phyloP scores from a whole-genome alignment of 2,113 vertebrate genomes.

The Spheniscus mendiculus region DNA sequence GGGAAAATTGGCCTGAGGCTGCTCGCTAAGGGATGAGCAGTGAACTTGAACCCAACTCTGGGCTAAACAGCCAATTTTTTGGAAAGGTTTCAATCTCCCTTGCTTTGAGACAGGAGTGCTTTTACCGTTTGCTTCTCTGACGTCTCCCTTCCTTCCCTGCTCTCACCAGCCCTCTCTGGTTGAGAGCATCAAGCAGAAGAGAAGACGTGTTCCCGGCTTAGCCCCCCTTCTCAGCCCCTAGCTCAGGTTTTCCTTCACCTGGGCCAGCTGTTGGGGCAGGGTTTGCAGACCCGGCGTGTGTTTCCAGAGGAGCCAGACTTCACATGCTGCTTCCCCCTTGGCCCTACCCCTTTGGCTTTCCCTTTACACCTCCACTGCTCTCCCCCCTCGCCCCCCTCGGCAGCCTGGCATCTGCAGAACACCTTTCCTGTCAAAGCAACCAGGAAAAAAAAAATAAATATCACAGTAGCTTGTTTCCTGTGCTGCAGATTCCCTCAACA shows the following conservation, averaged over 20 bases:
- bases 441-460: not conserved
- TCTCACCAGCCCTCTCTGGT: not conserved
- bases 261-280: not conserved
- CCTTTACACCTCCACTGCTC: not conserved
- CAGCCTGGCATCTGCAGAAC: not conserved
- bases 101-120: not conserved
- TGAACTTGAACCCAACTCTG: not conserved
- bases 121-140: not conserved
- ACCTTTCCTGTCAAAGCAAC: slow-evolving; percentile 30
- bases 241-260: not conserved
- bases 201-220: fast-evolving
- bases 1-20: not conserved
- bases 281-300: not conserved
- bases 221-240: not conserved
- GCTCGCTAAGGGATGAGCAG: not conserved
- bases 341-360: slow-evolving; percentile 47
- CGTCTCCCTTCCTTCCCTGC: not conserved
- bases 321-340: not conserved
- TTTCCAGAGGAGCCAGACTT: slow-evolving; percentile 31
- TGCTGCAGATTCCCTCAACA: not conserved
- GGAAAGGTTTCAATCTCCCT: not conserved
- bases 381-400: too few species aligned
- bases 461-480: not conserved
- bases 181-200: not conserved
- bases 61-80: not conserved